Evolutionary conservation across 2,888 invertebrate species (phyloP).

Genomic region (Eulithis testata): DNA sequence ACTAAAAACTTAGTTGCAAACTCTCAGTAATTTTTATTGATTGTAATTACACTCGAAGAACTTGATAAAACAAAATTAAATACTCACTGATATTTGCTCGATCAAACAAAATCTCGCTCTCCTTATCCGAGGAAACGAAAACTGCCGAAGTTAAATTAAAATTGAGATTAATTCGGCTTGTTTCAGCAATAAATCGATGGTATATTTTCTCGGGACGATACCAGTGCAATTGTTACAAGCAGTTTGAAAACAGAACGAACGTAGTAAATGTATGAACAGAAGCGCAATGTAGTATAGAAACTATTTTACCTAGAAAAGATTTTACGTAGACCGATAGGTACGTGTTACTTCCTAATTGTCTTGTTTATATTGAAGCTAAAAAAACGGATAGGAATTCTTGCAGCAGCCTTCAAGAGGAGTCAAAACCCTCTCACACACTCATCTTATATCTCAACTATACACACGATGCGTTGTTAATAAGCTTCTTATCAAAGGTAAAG

Average conservation of each 20-base stretch:
- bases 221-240: constrained; percentile 53
- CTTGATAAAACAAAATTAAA: constrained; percentile 11
- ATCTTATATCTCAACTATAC: no score
- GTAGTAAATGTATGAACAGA: constrained; percentile 8
- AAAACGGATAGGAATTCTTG: no score
- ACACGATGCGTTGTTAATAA: no score
- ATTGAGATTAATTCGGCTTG: constrained; percentile 50
- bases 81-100: constrained; percentile 27
- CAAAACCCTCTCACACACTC: no score
- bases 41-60: constrained; percentile 14
- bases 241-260: constrained; percentile 23
- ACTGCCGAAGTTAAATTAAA: constrained; percentile 71
- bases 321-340: not conserved
- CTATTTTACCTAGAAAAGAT: not conserved
- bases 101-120: constrained; percentile 34
- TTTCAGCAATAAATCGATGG: constrained; percentile 54
- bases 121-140: constrained; percentile 63
- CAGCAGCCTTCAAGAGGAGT: no score
- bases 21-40: constrained; percentile 1
- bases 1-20: not conserved
- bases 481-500: not conserved
- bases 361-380: no score
- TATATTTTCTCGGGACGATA: constrained; percentile 53
- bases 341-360: no score
- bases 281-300: not conserved